Conservation (phyloP, 64 coral and sea anemone species). For the Orbicella faveolata region DNA sequence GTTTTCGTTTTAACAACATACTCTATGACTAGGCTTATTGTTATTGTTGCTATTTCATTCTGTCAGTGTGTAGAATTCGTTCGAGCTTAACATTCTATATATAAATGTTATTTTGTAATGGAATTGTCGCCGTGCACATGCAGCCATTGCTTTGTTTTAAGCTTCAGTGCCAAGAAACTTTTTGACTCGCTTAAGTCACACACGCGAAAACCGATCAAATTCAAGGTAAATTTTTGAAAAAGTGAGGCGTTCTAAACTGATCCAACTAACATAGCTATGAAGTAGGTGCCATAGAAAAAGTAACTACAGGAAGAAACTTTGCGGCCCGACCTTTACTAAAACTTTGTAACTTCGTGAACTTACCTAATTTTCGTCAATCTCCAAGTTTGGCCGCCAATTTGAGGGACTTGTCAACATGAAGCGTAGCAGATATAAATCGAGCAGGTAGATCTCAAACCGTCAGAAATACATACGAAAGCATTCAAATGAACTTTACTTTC, state of each 20-base stretch:
- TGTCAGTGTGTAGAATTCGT: background rate
- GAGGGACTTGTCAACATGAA: slow-evolving; percentile 26
- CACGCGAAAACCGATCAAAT: slow-evolving; percentile 37
- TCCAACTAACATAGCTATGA: slow-evolving; percentile 34
- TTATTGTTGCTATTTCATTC: too few relatives aligned
- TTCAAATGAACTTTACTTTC: background rate
- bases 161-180: too few relatives aligned
- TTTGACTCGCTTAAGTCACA: background rate
- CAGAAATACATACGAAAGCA: slow-evolving; percentile 25
- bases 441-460: slow-evolving; percentile 28
- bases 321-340: slow-evolving; percentile 35
- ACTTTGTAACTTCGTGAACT: slow-evolving; percentile 34
- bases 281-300: slow-evolving; percentile 32
- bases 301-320: slow-evolving; percentile 32
- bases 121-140: background rate
- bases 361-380: slow-evolving; percentile 38
- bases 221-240: slow-evolving; percentile 39
- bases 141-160: too few relatives aligned
- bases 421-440: slow-evolving; percentile 24
- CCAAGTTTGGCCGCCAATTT: slow-evolving; percentile 32
- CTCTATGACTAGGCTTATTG: too few relatives aligned
- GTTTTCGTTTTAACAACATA: too few relatives aligned
- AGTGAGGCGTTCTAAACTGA: slow-evolving; percentile 34
- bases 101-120: background rate
- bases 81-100: background rate